These are phyloP conservation scores for Eleginops maclovinus DNA, from an alignment of 2,113 vertebrate genomes.

Conservation along the genomic window DNA sequence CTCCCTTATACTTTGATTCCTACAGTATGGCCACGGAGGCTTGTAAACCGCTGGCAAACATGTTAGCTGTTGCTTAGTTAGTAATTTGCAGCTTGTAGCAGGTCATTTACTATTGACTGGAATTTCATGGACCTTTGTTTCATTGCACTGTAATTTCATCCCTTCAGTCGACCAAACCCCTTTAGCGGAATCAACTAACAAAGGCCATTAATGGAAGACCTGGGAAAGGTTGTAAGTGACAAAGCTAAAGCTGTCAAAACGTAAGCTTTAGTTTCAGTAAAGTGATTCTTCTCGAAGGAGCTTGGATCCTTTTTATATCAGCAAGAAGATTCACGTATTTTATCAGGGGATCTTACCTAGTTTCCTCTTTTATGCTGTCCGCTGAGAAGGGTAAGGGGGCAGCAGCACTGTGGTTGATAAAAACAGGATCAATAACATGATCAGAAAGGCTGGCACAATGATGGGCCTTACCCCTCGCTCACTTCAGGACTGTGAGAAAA, in stretches of 20 bases:
- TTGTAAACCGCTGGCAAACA: background rate
- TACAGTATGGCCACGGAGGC: background rate
- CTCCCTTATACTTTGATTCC: background rate
- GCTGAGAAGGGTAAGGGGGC: background rate
- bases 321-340: background rate
- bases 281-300: background rate
- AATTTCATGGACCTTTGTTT: conserved; percentile 48
- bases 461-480: background rate
- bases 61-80: background rate
- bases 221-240: conserved; percentile 14
- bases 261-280: conserved; percentile 22
- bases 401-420: background rate
- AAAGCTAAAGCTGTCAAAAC: conserved; percentile 40
- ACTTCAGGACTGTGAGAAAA: background rate
- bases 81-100: conserved; percentile 4
- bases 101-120: conserved; percentile 28
- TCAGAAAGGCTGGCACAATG: background rate
- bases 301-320: conserved; percentile 2
- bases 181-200: conserved; percentile 41
- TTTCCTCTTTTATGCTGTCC: conserved; percentile 1
- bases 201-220: conserved; percentile 29
- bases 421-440: conserved; percentile 1
- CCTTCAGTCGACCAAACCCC: conserved; percentile 28
- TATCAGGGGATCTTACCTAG: background rate
- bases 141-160: conserved; percentile 34